Conservation (phyloP, 2,113 vertebrate species). For the Melospiza georgiana region DNA sequence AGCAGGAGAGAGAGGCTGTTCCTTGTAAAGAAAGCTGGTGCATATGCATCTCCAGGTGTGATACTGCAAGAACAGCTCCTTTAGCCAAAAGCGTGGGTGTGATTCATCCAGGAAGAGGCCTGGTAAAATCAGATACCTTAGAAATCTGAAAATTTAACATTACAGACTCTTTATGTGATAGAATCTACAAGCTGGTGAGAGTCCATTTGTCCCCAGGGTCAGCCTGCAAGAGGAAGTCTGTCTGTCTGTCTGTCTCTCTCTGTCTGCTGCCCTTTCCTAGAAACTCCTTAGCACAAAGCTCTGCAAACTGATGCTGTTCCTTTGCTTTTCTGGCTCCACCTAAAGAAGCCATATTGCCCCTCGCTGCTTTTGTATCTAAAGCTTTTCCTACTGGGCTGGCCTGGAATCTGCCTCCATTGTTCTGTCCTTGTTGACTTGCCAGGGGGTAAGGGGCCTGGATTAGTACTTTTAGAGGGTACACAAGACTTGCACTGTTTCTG, state of each 20-base stretch:
- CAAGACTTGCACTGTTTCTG: constrained; percentile 1
- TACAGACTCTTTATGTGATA: not conserved
- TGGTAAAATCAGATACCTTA: not conserved
- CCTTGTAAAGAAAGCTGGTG: not conserved
- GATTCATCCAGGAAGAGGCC: constrained; percentile 1
- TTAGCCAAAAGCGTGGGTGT: not conserved
- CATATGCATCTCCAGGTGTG: not conserved
- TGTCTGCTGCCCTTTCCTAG: constrained; percentile 27
- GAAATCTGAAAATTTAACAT: not conserved
- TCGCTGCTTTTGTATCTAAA: constrained; percentile 27
- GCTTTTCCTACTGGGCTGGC: constrained; percentile 44
- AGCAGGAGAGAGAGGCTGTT: not conserved
- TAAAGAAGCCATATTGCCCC: not conserved
- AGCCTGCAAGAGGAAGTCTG: constrained; percentile 39
- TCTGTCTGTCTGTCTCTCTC: not conserved
- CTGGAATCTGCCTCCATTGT: constrained; percentile 44
- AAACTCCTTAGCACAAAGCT: constrained; percentile 58
- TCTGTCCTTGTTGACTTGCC: constrained; percentile 47
- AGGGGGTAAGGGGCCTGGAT: constrained; percentile 41
- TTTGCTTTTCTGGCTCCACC: constrained; percentile 40
- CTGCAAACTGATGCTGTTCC: constrained; percentile 23
- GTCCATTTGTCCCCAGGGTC: constrained; percentile 17
- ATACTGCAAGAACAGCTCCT: not conserved
- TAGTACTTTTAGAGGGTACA: not conserved
- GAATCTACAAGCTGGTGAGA: not conserved